Evolutionary conservation across 2,888 invertebrate genomes (phyloP).

Genomic region (Quadroppia sp.): DNA sequence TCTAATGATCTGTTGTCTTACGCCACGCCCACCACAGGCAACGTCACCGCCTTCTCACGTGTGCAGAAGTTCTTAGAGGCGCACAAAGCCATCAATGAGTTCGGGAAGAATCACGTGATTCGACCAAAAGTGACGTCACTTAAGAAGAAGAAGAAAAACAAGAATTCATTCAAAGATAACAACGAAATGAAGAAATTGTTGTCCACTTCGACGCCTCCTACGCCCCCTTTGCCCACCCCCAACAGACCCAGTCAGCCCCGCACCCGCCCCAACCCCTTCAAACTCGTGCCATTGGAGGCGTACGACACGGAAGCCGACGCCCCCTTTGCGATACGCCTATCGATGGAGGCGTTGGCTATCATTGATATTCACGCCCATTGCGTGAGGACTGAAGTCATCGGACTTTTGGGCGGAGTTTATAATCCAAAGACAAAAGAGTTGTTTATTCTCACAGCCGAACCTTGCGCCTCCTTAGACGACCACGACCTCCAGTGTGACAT

Average conservation of each 20-base stretch:
- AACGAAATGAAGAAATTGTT: constrained; percentile 4
- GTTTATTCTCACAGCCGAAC: constrained; percentile 59
- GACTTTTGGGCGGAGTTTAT: constrained; percentile 64
- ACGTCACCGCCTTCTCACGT: constrained; percentile 15
- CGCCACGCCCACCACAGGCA: not conserved
- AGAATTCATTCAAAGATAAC: too few species aligned
- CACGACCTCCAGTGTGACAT: constrained; percentile 67
- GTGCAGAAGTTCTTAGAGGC: constrained; percentile 27
- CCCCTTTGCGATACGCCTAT: constrained; percentile 56
- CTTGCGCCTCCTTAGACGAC: constrained; percentile 62
- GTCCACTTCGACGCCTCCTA: too few species aligned
- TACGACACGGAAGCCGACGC: constrained; percentile 49
- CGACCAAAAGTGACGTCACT: not conserved
- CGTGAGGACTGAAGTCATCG: constrained; percentile 69
- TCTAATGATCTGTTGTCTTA: not conserved
- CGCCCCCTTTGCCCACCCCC: too few species aligned
- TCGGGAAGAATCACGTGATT: not conserved
- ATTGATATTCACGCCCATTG: constrained; percentile 69
- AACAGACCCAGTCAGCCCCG: constrained; percentile 1
- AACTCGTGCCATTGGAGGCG: constrained; percentile 60
- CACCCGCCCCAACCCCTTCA: constrained; percentile 53
- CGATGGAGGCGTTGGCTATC: constrained; percentile 57
- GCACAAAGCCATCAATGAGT: not conserved
- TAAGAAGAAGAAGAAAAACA: not conserved
- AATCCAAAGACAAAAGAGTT: constrained; percentile 52